Percentiles rank a stretch among this genome's conserved stretches.
Evolutionary conservation across 2,888 invertebrate species (phyloP).

Genomic region (Epinotia nisella): DNA sequence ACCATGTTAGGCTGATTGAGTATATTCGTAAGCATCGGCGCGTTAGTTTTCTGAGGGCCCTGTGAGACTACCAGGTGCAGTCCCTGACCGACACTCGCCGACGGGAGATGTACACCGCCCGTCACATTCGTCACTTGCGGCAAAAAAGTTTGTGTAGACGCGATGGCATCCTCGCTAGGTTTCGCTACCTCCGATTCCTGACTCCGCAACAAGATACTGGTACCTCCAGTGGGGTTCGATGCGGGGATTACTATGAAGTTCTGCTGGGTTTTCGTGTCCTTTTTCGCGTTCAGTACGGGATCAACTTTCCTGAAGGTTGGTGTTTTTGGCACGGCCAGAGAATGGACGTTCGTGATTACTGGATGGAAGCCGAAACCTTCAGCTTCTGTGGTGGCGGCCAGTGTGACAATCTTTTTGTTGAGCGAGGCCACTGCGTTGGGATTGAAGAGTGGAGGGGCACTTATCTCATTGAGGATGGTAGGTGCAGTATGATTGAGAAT

Average conservation of each 20-base stretch:
- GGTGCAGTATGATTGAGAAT: background rate
- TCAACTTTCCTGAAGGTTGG: background rate
- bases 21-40: background rate
- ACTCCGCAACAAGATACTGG: background rate
- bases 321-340: background rate
- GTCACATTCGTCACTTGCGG: background rate
- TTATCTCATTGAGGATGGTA: background rate
- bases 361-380: background rate
- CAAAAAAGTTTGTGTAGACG: background rate
- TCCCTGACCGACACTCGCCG: background rate
- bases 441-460: constrained; percentile 10
- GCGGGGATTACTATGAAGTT: background rate
- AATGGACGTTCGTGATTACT: constrained; percentile 8
- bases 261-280: background rate
- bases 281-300: no score
- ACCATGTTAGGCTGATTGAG: background rate
- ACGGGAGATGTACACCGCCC: background rate
- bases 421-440: constrained; percentile 22
- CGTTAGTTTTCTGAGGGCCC: background rate
- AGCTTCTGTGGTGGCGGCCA: background rate
- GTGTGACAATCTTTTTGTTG: constrained; percentile 1
- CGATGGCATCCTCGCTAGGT: background rate
- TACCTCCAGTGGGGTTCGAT: background rate
- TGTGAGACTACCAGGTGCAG: background rate
- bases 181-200: background rate